Evolutionary conservation across 2,888 invertebrate genomes (phyloP).

Genomic region (Cheilosia urbana): DNA sequence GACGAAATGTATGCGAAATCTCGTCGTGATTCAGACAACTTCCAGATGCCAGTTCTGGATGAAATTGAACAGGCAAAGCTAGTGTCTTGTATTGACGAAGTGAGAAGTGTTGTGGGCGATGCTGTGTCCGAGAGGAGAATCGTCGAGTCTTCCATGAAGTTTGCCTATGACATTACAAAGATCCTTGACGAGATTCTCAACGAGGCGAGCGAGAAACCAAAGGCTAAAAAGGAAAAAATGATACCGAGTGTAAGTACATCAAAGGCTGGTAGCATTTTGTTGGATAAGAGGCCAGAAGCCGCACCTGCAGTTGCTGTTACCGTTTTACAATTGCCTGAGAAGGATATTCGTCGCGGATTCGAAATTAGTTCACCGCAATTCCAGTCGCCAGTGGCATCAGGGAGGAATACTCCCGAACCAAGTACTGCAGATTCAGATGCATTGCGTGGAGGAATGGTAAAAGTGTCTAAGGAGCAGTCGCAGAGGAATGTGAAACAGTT

Average conservation of each 20-base stretch:
- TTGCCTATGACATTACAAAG: constrained; percentile 89
- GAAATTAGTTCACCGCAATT: constrained; percentile 86
- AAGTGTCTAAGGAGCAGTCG: constrained; percentile 82
- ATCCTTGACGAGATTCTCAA: constrained; percentile 90
- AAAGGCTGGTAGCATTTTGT: constrained; percentile 79
- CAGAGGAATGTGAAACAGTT: constrained; percentile 84
- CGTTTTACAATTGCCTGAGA: constrained; percentile 75
- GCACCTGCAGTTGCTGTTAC: constrained; percentile 75
- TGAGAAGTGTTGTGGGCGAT: constrained; percentile 92
- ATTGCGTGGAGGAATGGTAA: constrained; percentile 76
- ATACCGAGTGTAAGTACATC: constrained; percentile 77
- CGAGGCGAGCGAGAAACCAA: constrained; percentile 80
- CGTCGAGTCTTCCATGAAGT: constrained; percentile 88
- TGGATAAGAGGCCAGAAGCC: constrained; percentile 67
- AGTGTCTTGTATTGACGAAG: constrained; percentile 92
- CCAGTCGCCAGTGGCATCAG: constrained; percentile 88
- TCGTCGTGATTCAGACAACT: constrained; percentile 83
- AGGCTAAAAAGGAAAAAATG: constrained; percentile 75
- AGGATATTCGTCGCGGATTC: constrained; percentile 80
- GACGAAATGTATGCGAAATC: constrained; percentile 84
- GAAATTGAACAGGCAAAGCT: constrained; percentile 90
- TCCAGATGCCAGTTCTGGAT: constrained; percentile 85
- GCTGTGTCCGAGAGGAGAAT: constrained; percentile 89
- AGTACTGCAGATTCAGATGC: constrained; percentile 76
- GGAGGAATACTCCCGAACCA: constrained; percentile 85